Percentiles rank a stretch among this genome's conserved stretches.
These are phyloP conservation scores for Folsomia candida DNA, from an alignment of 2,888 invertebrate genomes.

Conservation along the genomic window DNA sequence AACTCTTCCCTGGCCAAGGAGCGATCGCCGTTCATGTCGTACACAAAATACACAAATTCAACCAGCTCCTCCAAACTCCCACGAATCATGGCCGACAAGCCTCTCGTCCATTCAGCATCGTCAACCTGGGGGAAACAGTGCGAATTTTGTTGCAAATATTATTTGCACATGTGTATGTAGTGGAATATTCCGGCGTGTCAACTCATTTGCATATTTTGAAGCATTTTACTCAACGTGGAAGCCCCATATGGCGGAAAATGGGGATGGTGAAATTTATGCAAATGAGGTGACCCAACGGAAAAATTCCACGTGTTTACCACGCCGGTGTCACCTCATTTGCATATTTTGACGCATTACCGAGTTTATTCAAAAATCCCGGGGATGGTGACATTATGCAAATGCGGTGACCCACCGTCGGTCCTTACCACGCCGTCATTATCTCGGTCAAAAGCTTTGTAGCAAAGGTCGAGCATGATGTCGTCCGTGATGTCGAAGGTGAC, in stretches of 20 bases:
- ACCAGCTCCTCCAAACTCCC: constrained; percentile 40
- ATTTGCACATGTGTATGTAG: too few species aligned
- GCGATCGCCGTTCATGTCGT: constrained; percentile 44
- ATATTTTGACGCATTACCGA: neutral
- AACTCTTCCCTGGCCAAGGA: constrained; percentile 48
- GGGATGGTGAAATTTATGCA: too few species aligned
- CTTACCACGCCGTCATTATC: constrained; percentile 38
- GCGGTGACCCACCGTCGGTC: too few species aligned
- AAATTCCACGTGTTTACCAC: too few species aligned
- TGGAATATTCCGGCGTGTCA: too few species aligned
- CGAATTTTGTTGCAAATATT: neutral
- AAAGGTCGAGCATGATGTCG: constrained; percentile 44
- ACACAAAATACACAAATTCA: constrained; percentile 39
- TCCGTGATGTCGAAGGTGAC: constrained; percentile 39
- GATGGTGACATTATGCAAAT: too few species aligned
- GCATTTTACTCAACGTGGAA: neutral
- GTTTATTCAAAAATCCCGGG: neutral
- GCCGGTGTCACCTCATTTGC: too few species aligned
- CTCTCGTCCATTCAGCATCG: constrained; percentile 33
- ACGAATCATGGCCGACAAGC: constrained; percentile 42
- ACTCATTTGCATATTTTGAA: neutral
- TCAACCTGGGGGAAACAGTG: constrained; percentile 19
- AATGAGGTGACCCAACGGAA: too few species aligned
- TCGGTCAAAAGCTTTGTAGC: constrained; percentile 39
- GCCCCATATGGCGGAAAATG: too few species aligned